Base-by-base conservation (phyloP, 1,140 invertebrate species). In the Belonocnema kinseyi region DNA sequence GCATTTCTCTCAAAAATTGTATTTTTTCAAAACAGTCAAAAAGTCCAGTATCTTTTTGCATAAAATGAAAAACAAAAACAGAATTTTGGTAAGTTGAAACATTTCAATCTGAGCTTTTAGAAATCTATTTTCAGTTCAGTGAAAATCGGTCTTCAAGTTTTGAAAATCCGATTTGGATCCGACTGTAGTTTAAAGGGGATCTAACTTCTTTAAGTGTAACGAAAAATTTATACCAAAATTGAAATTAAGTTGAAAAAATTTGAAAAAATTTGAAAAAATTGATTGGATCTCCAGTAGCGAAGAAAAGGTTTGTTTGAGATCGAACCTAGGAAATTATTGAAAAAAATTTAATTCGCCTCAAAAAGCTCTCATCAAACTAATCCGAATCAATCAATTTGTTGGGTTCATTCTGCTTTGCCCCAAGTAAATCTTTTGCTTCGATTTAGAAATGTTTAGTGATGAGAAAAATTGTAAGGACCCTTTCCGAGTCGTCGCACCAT, bases 271-370 rank as follows among this genome's bases (percentile, higher is more conserved):
- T n/a, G n/a, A 10, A 54, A 10, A 54, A 54, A 54, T 8, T 54
- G 7, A 19, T n/a, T 54, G 53, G 17, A 54, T 17, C 16, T 53
- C 52, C 52, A 53, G 52, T 53, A 17, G 6, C 13, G n/a, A 53
- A 53, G n/a, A 54, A 54, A 54, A 54, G 53, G 16, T 54, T 54
- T 54, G 53, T 54, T 54, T 54, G 53, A 54, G 53, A 54, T 54
- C 10, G 53, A 54, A 54, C n/a, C 53, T 54, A 19, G 8, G 8
- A 54, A 54, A 54, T 54, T 54, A 54, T 54, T 54, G 53, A 54
- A 54, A 54, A 54, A 46, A 11, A 11, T 17, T 17, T 17, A 54
- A 19, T 7, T 19, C n/a, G 53, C 17, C 53, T 66, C 58, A 26
- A 66, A 66, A 66, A 14, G 13, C 53, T 54, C 53, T 46, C 10